Evolutionary conservation across 2,888 invertebrate species (phyloP).

Genomic region (Hipparchia sbordonii): DNA sequence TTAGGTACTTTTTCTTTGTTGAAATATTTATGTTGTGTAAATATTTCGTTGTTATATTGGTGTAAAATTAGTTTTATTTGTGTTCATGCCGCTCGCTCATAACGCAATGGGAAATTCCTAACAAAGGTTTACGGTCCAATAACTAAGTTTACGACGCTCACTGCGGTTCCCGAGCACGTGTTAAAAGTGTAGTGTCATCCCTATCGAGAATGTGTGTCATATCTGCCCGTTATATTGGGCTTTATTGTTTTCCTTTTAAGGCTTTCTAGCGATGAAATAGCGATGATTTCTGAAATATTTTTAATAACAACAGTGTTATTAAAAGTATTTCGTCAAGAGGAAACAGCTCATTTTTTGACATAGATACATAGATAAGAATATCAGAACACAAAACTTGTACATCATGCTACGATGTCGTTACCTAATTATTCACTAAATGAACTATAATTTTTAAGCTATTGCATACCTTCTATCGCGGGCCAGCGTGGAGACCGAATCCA

Average conservation of each 20-base stretch:
- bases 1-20: background rate
- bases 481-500: too few relatives aligned
- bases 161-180: constrained; percentile 62
- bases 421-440: too few relatives aligned
- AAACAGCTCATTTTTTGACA: too few relatives aligned
- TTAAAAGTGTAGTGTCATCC: constrained; percentile 56
- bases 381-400: too few relatives aligned
- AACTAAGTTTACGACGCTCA: constrained; percentile 69
- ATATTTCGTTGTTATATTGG: constrained; percentile 18
- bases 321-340: too few relatives aligned
- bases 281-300: too few relatives aligned
- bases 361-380: too few relatives aligned
- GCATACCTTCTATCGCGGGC: too few relatives aligned
- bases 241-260: constrained; percentile 7
- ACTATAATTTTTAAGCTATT: too few relatives aligned
- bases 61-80: constrained; percentile 32
- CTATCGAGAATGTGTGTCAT: constrained; percentile 28
- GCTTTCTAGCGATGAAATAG: background rate
- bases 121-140: constrained; percentile 75
- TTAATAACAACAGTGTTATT: too few relatives aligned
- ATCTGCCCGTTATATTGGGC: constrained; percentile 13
- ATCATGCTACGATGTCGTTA: too few relatives aligned
- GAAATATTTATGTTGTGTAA: constrained; percentile 14
- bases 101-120: constrained; percentile 64
- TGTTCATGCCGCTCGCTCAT: constrained; percentile 26